These are phyloP conservation scores for Sesamia inferens DNA, from an alignment of 2,888 invertebrate genomes.

Conservation along the genomic window DNA sequence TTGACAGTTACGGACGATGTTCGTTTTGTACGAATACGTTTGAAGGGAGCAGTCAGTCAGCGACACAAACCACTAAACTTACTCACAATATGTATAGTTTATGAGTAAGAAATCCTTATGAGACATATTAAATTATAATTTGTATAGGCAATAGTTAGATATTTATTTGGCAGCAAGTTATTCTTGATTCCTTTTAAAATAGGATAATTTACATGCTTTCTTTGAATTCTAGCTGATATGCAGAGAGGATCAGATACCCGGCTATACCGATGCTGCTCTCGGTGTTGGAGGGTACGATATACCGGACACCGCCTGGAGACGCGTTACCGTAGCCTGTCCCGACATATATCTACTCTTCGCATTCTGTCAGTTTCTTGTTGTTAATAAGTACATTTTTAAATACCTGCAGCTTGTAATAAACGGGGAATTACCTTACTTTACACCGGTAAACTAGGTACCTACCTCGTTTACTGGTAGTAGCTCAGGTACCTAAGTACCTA, in stretches of 20 bases:
- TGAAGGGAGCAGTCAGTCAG: background rate
- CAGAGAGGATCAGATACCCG: conserved; percentile 80
- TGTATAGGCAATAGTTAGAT: background rate
- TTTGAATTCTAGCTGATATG: conserved; percentile 77
- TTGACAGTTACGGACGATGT: background rate
- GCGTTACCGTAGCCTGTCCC: conserved; percentile 78
- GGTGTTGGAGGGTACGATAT: conserved; percentile 77
- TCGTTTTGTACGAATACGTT: background rate
- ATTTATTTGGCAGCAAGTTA: background rate
- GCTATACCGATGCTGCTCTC: conserved; percentile 68
- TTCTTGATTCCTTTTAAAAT: background rate
- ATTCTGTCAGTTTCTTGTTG: conserved; percentile 75
- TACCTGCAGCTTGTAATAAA: background rate
- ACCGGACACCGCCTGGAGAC: conserved; percentile 82
- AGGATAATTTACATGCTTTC: background rate
- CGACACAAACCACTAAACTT: background rate
- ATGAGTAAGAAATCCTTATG: background rate
- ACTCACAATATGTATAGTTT: background rate
- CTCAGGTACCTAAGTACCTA: no score
- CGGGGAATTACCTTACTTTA: background rate
- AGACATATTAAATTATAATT: background rate
- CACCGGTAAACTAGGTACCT: background rate
- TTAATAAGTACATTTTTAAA: background rate
- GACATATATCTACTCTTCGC: conserved; percentile 80
- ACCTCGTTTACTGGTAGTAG: no score